Evolutionary conservation across 2,888 invertebrate genomes (phyloP), one percentile per base, ranked within the genome.

Genomic region (Pyrocoelia pectoralis): DNA sequence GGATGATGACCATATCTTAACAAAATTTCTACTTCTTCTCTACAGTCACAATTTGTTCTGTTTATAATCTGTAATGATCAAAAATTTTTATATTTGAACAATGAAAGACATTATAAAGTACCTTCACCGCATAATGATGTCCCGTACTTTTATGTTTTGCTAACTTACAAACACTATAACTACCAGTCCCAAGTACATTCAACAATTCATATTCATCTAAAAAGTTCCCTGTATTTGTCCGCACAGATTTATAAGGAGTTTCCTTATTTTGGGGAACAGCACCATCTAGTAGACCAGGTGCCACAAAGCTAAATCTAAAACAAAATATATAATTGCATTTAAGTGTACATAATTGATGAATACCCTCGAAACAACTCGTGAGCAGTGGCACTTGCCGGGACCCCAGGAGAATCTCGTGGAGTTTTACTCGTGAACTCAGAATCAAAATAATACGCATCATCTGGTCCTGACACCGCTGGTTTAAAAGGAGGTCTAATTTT

Each of bases 391-490:
- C 98, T 98, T 18, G 98, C 96, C 40, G 98, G 98, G 18, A 98
- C 92, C 18, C 98, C 98, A 0, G 98, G 98, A 0, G 98, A 98
- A 83, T 99, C 98, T 83, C 87, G 89, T 2, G 99, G 98, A 50
- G 98, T 98, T 82, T 97, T 94, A 74, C 94, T 95, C 17, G 98
- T 99, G 82, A 97, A 99, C 83, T 99, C 98, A 10, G 94, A 93
- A 83, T 99, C 99, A 81, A 99, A 99, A 83, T 97, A 97, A 81
- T 95, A 96, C 14, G 97, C 96, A 78, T 98, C 97, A 77, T 98
- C 97, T 0, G 93, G 91, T 46, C 94, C 88, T 56, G 94, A 93
- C 1, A 98, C 95, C 0, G 97, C 96, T 8, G 99, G 99, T 77
- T 98, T 94, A 80, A 98, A 99, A 0, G 98, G 98, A 12, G 98